phyloP scores from a whole-genome alignment of 2,888 invertebrate species.

The Omphaloscelis lunosa region DNA sequence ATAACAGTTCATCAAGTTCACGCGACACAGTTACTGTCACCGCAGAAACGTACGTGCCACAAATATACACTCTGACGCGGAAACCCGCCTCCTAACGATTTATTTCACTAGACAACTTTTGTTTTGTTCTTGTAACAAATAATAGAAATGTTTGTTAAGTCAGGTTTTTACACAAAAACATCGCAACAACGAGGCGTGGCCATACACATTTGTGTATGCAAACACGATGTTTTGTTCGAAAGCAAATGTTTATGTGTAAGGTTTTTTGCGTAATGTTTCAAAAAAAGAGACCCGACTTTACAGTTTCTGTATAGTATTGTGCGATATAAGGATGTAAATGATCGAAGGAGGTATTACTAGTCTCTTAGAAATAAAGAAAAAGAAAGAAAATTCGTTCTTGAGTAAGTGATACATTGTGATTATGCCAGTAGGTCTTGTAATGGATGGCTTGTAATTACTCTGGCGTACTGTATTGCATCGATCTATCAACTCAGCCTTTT shows the following conservation, averaged over 20 bases:
- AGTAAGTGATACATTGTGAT: conserved; percentile 12
- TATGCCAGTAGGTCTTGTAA: background rate
- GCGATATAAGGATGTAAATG: background rate
- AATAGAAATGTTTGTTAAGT: conserved; percentile 15
- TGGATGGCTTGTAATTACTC: conserved; percentile 1
- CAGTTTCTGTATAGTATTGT: conserved; percentile 1
- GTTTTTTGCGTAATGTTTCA: no score
- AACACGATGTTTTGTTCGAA: no score
- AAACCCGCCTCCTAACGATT: conserved; percentile 31
- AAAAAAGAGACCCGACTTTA: no score
- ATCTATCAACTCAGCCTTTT: conserved; percentile 5
- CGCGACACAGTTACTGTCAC: conserved; percentile 14
- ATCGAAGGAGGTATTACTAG: background rate
- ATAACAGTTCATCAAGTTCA: conserved; percentile 25
- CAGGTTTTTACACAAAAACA: no score
- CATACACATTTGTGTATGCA: no score
- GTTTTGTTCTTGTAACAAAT: conserved; percentile 30
- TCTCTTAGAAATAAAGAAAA: no score
- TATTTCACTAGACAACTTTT: conserved; percentile 45
- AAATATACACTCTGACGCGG: conserved; percentile 29
- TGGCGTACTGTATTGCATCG: background rate
- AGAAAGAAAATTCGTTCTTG: no score
- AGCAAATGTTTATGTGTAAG: no score
- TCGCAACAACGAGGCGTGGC: no score
- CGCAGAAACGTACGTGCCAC: conserved; percentile 36